A percentile compares a stretch with the other conserved stretches of the same genome.
phyloP scores from a whole-genome alignment of 37 sponge, comb jelly and placozoan species.

The Haliclona indistincta region DNA sequence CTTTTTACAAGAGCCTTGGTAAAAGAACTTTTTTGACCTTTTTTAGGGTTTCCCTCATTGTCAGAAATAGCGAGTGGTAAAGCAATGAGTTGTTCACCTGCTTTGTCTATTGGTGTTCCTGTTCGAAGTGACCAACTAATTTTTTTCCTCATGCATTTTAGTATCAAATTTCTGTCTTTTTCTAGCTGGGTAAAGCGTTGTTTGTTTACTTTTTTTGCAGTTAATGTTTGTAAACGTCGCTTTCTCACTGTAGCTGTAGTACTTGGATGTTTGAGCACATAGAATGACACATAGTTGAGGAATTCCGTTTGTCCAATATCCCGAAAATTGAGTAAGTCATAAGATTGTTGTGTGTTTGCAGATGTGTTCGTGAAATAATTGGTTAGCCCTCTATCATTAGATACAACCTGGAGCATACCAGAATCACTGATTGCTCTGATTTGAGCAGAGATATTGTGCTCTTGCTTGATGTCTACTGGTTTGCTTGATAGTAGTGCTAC shows the following conservation, averaged over 20 bases:
- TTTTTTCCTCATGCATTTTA: background rate
- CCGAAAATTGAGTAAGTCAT: background rate
- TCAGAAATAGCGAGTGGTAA: background rate
- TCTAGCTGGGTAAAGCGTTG: constrained; percentile 14
- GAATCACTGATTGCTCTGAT: background rate
- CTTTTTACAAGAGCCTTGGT: background rate
- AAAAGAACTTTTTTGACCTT: constrained; percentile 5
- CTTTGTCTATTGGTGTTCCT: background rate
- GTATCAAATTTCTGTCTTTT: constrained; percentile 18
- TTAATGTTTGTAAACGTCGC: background rate
- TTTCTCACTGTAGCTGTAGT: background rate
- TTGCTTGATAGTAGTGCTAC: background rate
- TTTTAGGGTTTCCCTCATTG: background rate
- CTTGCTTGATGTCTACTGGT: background rate
- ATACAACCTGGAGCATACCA: background rate
- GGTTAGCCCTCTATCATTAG: background rate
- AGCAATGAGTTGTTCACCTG: background rate
- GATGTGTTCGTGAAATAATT: background rate
- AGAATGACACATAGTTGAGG: background rate
- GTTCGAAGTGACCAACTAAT: background rate
- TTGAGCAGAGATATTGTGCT: background rate
- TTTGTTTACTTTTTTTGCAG: constrained; percentile 4
- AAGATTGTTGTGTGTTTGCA: background rate
- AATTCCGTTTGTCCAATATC: constrained; percentile 1
- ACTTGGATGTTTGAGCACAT: background rate